Evolutionary conservation across 2,113 vertebrate species (phyloP), one percentile per base, ranked within the genome.

Genomic region (Neodon shergylaensis): DNA sequence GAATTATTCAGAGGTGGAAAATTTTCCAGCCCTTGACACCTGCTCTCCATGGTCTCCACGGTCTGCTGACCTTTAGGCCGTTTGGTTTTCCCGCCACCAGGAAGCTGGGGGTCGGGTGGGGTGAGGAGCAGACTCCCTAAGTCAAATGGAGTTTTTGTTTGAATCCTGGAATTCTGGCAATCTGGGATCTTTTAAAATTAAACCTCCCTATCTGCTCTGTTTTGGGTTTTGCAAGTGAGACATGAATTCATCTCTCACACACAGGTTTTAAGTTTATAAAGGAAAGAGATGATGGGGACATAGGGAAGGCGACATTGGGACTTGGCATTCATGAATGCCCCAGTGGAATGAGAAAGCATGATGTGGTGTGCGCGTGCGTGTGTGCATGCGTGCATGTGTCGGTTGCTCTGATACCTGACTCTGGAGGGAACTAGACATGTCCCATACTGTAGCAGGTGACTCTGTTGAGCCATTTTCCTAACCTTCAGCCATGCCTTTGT

Each of bases 81-180:
- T 82, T 92, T 70, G 3, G 16, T 79, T 91, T 36, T 49, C 33
- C 17, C 28, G 77, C 92, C 44, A 70, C 58, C 44, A 66, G 86
- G 70, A 83, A 81, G 6, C 22, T 79, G 85, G 49, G 89, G 42
- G 24, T 7, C 24, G 49, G 39, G 28, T 52, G 39, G 39, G 73
- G 44, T 7, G 39, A 72, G 28, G 5, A 42, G 58, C 83, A 77
- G n/a, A 19, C 14, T 61, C 39, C 72, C 12, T 22, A 36, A 42
- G 49, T 93, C 78, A 90, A 87, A 84, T 88, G 76, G 72, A 74
- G 1, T 83, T 93, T 96, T 95, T 81, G 36, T 85, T 95, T 79
- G 54, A 87, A 74, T 83, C 14, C n/a, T 94, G 86, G 95, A 89
- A 87, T 91, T 79, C 47, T 83, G 13, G 52, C 28, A 72, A 84